Evolutionary conservation across 2,888 invertebrate genomes (phyloP).

Genomic region (Microctonus brassicae): DNA sequence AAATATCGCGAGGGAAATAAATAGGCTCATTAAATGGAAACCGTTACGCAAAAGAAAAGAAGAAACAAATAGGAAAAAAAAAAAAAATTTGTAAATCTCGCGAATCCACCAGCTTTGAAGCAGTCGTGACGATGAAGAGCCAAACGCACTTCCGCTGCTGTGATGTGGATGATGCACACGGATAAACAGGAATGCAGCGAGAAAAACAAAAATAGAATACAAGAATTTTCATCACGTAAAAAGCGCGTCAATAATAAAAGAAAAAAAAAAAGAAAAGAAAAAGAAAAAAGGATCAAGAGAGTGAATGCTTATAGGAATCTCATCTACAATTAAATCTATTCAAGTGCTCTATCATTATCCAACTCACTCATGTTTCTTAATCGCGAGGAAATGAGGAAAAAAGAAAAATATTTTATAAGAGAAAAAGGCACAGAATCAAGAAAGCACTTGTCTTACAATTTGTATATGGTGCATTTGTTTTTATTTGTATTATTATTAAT

Average conservation of each 20-base stretch:
- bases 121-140: constrained; percentile 12
- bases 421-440: constrained; percentile 64
- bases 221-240: not conserved
- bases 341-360: constrained; percentile 15
- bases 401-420: constrained; percentile 43
- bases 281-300: constrained; percentile 4
- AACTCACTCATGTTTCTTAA: not conserved
- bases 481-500: constrained; percentile 40
- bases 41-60: constrained; percentile 37
- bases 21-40: constrained; percentile 52
- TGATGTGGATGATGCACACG: constrained; percentile 34
- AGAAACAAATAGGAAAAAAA: constrained; percentile 10
- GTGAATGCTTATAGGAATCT: not conserved
- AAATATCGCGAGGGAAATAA: constrained; percentile 51
- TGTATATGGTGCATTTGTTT: constrained; percentile 45
- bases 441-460: constrained; percentile 59
- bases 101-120: constrained; percentile 18
- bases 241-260: not conserved
- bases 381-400: constrained; percentile 22
- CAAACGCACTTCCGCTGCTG: constrained; percentile 28
- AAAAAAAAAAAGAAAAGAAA: not conserved
- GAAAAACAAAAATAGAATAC: constrained; percentile 13
- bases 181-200: constrained; percentile 37
- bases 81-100: constrained; percentile 31
- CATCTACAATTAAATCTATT: constrained; percentile 23